phyloP scores from a whole-genome alignment of 2,797 vertebrate genomes.

The Gallinago stenura region DNA sequence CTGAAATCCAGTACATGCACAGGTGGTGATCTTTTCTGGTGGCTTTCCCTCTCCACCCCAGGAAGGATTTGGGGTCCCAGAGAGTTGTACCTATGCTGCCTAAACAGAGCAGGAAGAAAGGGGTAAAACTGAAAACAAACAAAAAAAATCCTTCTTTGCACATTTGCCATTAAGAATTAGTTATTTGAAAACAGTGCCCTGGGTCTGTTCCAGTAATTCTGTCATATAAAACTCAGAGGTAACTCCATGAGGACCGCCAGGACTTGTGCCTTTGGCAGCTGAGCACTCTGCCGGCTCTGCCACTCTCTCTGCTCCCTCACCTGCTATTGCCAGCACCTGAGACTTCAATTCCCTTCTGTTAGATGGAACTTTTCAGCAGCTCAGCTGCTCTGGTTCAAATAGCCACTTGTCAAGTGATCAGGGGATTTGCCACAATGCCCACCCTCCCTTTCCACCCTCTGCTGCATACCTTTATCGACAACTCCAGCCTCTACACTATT shows the following conservation, averaged over 20 bases:
- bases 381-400: background rate
- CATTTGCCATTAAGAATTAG: background rate
- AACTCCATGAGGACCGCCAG: background rate
- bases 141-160: background rate
- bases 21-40: rapidly evolving
- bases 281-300: background rate
- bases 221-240: background rate
- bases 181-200: background rate
- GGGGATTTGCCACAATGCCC: background rate
- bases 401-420: background rate
- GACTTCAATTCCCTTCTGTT: background rate
- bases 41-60: background rate
- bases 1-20: background rate
- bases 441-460: background rate
- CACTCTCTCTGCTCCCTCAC: background rate
- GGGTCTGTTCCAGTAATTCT: background rate
- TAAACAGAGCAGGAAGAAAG: background rate
- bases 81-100: background rate
- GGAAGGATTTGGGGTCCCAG: background rate
- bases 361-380: background rate
- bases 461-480: rapidly evolving
- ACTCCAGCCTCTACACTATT: background rate
- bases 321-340: background rate
- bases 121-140: background rate
- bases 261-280: background rate